These are phyloP conservation scores for Holacanthella duospinosa DNA, from an alignment of 2,888 invertebrate genomes.

Conservation along the genomic window DNA sequence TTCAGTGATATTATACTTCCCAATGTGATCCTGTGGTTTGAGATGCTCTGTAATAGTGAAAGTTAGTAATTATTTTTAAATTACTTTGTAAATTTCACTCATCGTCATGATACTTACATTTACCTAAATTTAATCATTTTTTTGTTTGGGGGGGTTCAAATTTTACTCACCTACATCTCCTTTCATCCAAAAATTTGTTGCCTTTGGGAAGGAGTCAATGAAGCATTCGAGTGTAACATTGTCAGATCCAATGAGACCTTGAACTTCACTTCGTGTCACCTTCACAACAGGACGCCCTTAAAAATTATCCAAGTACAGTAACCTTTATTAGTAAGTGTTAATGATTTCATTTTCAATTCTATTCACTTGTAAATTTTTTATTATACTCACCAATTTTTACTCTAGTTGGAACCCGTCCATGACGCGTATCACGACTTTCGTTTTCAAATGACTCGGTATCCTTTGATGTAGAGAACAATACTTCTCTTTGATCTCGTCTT, in stretches of 20 bases:
- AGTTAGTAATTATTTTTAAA: background rate
- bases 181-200: conserved; percentile 7
- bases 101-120: background rate
- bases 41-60: background rate
- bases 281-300: background rate
- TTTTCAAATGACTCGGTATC: background rate
- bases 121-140: no score
- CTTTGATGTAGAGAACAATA: background rate
- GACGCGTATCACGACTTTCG: background rate
- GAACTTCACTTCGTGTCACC: background rate
- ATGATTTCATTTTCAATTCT: background rate
- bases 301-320: background rate
- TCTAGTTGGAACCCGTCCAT: background rate
- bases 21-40: background rate
- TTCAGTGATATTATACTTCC: conserved; percentile 3
- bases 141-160: no score
- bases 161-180: background rate
- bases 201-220: conserved; percentile 3
- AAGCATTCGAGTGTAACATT: conserved; percentile 8
- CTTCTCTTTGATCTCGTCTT: background rate
- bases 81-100: background rate
- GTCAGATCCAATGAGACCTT: background rate
- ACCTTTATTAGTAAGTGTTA: background rate
- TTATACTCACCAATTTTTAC: background rate
- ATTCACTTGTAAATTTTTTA: background rate